These are phyloP conservation scores for Pelusios castaneus DNA, from an alignment of 2,113 vertebrate genomes.

Conservation along the genomic window DNA sequence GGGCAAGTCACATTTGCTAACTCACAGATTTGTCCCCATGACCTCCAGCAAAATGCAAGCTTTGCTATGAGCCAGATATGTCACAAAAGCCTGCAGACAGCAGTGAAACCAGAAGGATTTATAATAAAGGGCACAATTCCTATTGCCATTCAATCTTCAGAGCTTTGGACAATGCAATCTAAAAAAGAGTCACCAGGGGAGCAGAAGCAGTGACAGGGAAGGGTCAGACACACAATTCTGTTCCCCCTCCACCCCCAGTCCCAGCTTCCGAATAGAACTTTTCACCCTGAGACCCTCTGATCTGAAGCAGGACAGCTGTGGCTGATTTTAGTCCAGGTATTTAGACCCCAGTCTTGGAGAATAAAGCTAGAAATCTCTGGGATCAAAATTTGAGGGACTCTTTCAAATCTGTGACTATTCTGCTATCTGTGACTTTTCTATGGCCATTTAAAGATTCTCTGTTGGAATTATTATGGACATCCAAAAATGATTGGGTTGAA, in stretches of 20 bases:
- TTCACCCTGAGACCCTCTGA: not conserved
- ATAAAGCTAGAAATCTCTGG: not conserved
- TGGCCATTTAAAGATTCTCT: not conserved
- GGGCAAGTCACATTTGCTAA: rapidly evolving
- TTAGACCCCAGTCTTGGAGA: not conserved
- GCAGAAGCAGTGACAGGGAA: no score
- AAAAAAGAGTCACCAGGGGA: not conserved
- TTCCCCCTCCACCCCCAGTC: no score
- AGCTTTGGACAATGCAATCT: rapidly evolving
- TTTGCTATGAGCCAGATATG: rapidly evolving
- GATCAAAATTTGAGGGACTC: not conserved
- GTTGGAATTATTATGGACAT: not conserved
- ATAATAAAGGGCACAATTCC: not conserved
- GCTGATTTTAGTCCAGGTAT: not conserved
- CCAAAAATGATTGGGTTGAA: not conserved
- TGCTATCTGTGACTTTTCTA: not conserved
- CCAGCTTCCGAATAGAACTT: not conserved
- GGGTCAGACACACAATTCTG: not conserved
- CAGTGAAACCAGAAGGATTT: rapidly evolving
- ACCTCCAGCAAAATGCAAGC: no score
- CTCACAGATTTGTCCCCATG: no score
- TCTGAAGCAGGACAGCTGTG: not conserved
- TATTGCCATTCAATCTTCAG: rapidly evolving
- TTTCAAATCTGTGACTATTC: rapidly evolving
- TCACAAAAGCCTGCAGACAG: not conserved